These are phyloP conservation scores for Drosophila prosaltans DNA, from an alignment of 1,140 invertebrate genomes.

Conservation along the genomic window DNA sequence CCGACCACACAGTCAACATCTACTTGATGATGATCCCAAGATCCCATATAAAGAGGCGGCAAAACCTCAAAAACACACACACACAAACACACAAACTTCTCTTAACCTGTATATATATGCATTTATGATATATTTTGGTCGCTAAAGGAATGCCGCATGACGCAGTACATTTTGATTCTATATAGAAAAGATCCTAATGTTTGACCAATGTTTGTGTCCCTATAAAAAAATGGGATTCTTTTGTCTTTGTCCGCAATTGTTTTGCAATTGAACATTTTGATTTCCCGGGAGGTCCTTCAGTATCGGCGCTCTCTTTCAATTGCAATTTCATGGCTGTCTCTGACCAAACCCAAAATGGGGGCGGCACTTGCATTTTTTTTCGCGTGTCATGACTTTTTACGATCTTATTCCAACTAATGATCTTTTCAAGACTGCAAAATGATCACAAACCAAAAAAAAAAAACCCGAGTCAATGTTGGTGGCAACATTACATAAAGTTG, in stretches of 20 bases:
- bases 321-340: conserved; percentile 72
- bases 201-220: conserved; percentile 64
- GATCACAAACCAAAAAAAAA: background rate
- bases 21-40: conserved; percentile 15
- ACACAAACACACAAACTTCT: no score
- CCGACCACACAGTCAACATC: conserved; percentile 55
- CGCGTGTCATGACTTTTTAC: conserved; percentile 76
- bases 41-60: conserved; percentile 57
- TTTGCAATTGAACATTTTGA: conserved; percentile 73
- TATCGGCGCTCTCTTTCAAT: conserved; percentile 12
- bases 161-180: conserved; percentile 66
- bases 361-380: conserved; percentile 67
- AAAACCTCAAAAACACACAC: conserved; percentile 66
- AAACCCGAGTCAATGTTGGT: conserved; percentile 18
- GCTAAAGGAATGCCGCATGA: conserved; percentile 56
- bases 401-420: conserved; percentile 80
- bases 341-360: conserved; percentile 33
- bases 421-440: conserved; percentile 56
- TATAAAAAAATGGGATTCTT: conserved; percentile 54
- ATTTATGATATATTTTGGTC: conserved; percentile 74
- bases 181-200: background rate
- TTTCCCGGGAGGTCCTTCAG: conserved; percentile 73
- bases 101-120: conserved; percentile 58
- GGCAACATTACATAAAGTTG: conserved; percentile 39
- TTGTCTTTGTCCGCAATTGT: conserved; percentile 72